Base-by-base conservation (phyloP, 2,888 invertebrate genomes). In the Sturmia bella region DNA sequence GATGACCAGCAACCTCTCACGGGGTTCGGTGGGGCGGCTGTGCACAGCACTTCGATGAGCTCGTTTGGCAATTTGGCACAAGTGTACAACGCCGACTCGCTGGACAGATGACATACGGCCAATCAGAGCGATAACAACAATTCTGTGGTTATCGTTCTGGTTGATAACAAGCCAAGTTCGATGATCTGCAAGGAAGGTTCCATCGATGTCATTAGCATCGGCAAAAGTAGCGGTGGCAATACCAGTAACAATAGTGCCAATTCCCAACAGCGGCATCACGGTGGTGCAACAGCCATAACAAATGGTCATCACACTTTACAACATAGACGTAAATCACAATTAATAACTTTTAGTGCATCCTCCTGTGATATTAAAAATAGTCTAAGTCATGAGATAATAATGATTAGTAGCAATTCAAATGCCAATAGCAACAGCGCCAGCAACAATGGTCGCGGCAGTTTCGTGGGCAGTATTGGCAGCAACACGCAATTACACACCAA, bases 301-400 rank as follows among this genome's bases (percentile, higher is more conserved):
- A 88, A 88, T 76, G 89, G 89, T 57, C 88, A 86, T 52, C 86
- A 86, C 12, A 89, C 89, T 52, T 84, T 89, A 70, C 89, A 89
- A 79, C 89, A 90, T 81, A 85, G 90, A 57, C 88, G 90, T 66
- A 90, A 89, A 83, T 90, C 90, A 15, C 90, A 90, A 85, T 85
- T 90, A 86, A 90, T 90, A 63, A 90, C 90, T 52, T 90, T 90
- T 83, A 90, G 90, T 86, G 87, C 89, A 77, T 89, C 89, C 75
- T 89, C 90, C 85, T 89, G 90, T 88, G 90, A 90, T 87, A 90
- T 90, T 84, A 89, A 90, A 85, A 90, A 88, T 87, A 90, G 90
- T 87, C 88, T 90, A 81, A 91, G 89, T 77, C 90, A 90, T 84
- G 91, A 91, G 84, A 87, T 89, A 79, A 88, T 90, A 72, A 84